Evolutionary conservation across 35 echinoderm and acorn worm species (phyloP).

Genomic region (Heliocidaris erythrogramma): DNA sequence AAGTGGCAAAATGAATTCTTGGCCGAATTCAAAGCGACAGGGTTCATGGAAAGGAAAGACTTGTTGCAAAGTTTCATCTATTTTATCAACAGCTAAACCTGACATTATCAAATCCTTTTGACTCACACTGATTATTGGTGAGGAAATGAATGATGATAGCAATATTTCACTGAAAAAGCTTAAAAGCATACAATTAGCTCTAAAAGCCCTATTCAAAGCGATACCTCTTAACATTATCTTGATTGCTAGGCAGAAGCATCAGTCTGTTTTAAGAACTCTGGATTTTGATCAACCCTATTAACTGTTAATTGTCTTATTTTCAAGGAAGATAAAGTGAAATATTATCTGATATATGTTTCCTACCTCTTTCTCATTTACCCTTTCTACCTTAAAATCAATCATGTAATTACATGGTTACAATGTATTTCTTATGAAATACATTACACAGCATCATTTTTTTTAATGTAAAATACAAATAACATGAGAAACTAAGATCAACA

Average conservation of each 20-base stretch:
- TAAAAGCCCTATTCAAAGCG: neutral
- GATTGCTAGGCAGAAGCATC: neutral
- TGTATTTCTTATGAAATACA: too few relatives aligned
- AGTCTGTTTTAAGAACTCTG: neutral
- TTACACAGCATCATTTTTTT: too few relatives aligned
- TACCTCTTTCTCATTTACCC: neutral
- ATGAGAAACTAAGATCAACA: neutral
- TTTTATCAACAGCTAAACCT: neutral
- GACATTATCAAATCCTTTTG: neutral
- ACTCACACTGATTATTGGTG: neutral
- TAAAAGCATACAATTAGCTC: neutral
- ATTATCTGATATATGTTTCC: neutral
- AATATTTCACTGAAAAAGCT: neutral
- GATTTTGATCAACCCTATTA: neutral
- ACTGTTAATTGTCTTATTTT: neutral
- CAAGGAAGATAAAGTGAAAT: neutral
- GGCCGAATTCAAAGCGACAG: neutral
- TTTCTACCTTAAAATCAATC: too few relatives aligned
- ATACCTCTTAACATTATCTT: neutral
- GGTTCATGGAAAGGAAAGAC: neutral
- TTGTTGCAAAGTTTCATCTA: neutral
- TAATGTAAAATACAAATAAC: neutral
- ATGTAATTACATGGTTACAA: too few relatives aligned
- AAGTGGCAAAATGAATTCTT: constrained; percentile 1
- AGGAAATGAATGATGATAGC: constrained; percentile 1